phyloP scores from a whole-genome alignment of 2,888 invertebrate species.

The Lacanobia oleracea region DNA sequence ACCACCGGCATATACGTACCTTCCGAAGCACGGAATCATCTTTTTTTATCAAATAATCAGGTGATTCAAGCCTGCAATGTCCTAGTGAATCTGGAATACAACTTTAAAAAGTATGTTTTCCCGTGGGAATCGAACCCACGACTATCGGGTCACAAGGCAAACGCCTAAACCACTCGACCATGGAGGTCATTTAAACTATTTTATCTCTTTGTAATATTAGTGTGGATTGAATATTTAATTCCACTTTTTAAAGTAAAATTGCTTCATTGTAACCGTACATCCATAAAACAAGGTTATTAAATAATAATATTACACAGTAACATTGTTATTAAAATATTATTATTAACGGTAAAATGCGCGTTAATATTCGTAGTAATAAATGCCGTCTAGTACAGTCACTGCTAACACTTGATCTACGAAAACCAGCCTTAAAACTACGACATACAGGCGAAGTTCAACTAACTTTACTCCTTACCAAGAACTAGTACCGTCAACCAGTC shows the following conservation, averaged over 20 bases:
- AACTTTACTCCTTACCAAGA: conserved; percentile 11
- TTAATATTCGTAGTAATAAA: conserved; percentile 27
- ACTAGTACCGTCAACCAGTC: conserved; percentile 15
- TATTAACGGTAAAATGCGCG: background rate
- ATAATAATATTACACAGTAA: background rate
- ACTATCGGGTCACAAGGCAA: no score
- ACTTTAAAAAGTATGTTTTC: no score
- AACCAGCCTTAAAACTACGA: background rate
- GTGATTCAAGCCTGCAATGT: no score
- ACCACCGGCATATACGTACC: no score
- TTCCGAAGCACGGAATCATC: no score
- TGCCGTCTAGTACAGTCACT: conserved; percentile 19
- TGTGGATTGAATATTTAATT: background rate
- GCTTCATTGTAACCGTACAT: background rate
- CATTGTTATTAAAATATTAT: conserved; percentile 22
- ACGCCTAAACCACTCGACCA: no score
- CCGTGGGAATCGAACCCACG: no score
- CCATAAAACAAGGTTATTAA: background rate
- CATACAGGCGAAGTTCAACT: conserved; percentile 36
- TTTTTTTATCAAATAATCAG: no score
- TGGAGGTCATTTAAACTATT: no score
- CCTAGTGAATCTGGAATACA: no score
- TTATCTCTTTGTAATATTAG: no score
- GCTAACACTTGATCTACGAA: background rate
- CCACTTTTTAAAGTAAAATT: background rate